Evolutionary conservation across 1,140 invertebrate genomes (phyloP).

Genomic region (Eulimnadia texana): DNA sequence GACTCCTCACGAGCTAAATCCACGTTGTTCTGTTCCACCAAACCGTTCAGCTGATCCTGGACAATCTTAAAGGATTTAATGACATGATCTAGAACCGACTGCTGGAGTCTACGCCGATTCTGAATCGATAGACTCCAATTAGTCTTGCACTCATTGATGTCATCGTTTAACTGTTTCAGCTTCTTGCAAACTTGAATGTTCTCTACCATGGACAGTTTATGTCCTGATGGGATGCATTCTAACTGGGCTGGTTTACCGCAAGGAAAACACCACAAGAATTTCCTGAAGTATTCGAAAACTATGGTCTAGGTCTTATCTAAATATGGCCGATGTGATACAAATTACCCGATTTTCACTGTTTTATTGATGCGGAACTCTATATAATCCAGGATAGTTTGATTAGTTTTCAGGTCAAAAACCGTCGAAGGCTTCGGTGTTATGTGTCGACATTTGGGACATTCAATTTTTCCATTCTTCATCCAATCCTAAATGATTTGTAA

Average conservation of each 20-base stretch:
- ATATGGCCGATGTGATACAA: no score
- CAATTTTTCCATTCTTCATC: not conserved
- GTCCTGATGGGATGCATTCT: not conserved
- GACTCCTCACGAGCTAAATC: not conserved
- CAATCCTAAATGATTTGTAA: not conserved
- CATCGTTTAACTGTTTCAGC: not conserved
- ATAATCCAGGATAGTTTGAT: not conserved
- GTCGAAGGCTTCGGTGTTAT: not conserved
- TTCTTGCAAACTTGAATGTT: not conserved
- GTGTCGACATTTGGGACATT: not conserved
- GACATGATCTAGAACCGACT: not conserved
- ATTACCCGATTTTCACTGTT: not conserved
- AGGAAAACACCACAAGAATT: not conserved
- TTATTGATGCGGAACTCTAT: not conserved
- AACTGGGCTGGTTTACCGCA: not conserved
- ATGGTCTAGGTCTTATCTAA: no score
- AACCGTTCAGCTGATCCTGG: not conserved
- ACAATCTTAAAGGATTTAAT: not conserved
- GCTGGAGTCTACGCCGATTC: not conserved
- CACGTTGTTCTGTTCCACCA: not conserved
- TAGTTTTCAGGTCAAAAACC: not conserved
- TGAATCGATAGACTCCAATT: not conserved
- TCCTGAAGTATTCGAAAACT: not conserved
- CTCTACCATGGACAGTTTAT: not conserved
- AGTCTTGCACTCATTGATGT: not conserved